phyloP scores from a whole-genome alignment of 1,140 invertebrate genomes.

The Acromyrmex echinatior region DNA sequence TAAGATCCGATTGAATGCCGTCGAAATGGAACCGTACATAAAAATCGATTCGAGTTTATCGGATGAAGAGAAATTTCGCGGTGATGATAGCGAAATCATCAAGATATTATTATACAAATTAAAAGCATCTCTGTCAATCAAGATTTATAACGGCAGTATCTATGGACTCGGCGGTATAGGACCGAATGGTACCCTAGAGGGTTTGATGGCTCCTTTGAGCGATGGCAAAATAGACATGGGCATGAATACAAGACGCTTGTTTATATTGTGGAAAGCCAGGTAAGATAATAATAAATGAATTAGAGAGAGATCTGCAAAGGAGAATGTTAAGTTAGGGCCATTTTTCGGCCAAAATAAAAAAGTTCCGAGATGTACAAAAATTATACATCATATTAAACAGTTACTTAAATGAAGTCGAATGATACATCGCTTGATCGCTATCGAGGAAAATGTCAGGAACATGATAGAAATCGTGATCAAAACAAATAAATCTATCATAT shows the following conservation, averaged over 20 bases:
- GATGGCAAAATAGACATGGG: slow-evolving; percentile 62
- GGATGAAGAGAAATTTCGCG: slow-evolving; percentile 45
- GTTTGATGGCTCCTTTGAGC: slow-evolving; percentile 58
- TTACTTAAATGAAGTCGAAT: no score
- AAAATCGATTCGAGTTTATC: background rate
- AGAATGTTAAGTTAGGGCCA: no score
- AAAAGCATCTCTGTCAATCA: slow-evolving; percentile 32
- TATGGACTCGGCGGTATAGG: slow-evolving; percentile 54
- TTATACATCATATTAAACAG: no score
- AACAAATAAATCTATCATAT: no score
- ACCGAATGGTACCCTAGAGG: slow-evolving; percentile 42
- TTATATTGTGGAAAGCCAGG: slow-evolving; percentile 59
- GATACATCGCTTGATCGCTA: no score
- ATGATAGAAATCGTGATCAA: no score
- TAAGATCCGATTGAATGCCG: slow-evolving; percentile 59
- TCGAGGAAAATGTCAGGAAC: no score
- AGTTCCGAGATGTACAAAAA: no score
- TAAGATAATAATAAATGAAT: slow-evolving; percentile 17
- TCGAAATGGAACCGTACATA: slow-evolving; percentile 36
- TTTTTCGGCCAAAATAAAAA: no score
- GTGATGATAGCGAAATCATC: slow-evolving; percentile 65
- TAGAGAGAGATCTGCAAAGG: background rate
- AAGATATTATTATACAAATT: slow-evolving; percentile 57
- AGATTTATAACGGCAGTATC: background rate
- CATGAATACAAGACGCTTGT: slow-evolving; percentile 60